Conservation (phyloP, 2,888 invertebrate species). For the Panopea generosa region DNA sequence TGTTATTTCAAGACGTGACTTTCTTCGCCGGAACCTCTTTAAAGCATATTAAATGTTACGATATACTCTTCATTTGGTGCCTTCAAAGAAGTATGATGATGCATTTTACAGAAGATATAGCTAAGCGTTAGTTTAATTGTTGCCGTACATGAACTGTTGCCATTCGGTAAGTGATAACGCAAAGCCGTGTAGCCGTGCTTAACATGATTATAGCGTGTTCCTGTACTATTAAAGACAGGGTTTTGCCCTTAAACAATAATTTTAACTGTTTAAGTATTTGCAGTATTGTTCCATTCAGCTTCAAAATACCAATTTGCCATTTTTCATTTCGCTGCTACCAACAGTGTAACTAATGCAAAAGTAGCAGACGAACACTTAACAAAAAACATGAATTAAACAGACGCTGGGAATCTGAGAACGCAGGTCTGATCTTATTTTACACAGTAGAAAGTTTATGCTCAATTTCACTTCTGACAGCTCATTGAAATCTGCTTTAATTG, state of each 20-base stretch:
- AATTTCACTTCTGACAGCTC: slow-evolving; percentile 29
- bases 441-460: slow-evolving; percentile 5
- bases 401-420: not conserved
- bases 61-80: too few species aligned
- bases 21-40: too few species aligned
- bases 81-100: not conserved
- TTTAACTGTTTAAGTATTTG: too few species aligned
- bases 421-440: not conserved
- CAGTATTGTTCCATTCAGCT: too few species aligned
- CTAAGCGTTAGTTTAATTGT: slow-evolving; percentile 12
- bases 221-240: too few species aligned
- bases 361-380: too few species aligned
- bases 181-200: too few species aligned
- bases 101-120: slow-evolving; percentile 11
- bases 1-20: slow-evolving; percentile 7
- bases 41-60: too few species aligned
- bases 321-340: slow-evolving; percentile 4
- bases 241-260: too few species aligned
- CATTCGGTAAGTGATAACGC: too few species aligned
- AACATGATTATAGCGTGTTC: too few species aligned
- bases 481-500: slow-evolving; percentile 21
- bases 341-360: not conserved
- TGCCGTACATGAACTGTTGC: too few species aligned
- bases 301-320: not conserved
- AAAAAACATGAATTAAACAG: not conserved